These are phyloP conservation scores for Epinephelus awoara DNA, from an alignment of 2,797 vertebrate genomes.

Conservation along the genomic window DNA sequence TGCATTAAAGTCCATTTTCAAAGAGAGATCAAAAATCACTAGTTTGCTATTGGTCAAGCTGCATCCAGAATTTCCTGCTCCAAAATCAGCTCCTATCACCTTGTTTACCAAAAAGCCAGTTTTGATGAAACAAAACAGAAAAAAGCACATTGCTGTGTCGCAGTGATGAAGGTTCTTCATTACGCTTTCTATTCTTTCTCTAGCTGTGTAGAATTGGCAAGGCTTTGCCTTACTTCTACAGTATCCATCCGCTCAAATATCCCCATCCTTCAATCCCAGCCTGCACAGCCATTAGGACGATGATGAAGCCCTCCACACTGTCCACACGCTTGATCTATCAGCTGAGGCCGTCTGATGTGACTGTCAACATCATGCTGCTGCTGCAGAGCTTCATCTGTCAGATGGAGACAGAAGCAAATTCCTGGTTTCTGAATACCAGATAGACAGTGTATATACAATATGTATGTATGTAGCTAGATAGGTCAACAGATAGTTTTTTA, in stretches of 20 bases:
- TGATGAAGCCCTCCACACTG: neutral
- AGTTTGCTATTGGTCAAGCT: constrained; percentile 1
- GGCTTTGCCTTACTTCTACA: constrained; percentile 7
- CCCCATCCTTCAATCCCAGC: neutral
- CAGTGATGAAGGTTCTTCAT: constrained; percentile 8
- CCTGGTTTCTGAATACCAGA: neutral
- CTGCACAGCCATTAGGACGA: neutral
- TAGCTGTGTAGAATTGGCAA: constrained; percentile 9
- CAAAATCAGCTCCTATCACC: neutral
- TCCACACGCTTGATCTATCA: constrained; percentile 6
- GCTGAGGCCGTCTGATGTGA: constrained; percentile 4
- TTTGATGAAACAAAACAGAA: neutral
- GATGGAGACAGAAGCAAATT: neutral
- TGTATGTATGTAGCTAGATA: too few species aligned
- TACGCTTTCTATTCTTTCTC: neutral
- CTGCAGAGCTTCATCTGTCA: constrained; percentile 6
- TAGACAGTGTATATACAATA: neutral
- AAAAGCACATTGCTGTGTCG: neutral
- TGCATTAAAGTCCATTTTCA: constrained; percentile 6
- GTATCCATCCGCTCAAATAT: constrained; percentile 8
- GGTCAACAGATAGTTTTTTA: neutral
- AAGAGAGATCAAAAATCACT: constrained; percentile 5
- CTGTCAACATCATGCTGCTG: constrained; percentile 9
- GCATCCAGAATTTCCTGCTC: neutral
- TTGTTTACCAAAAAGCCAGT: constrained; percentile 10